Evolutionary conservation across 2,888 invertebrate species (phyloP).

Genomic region (Nomada flava): DNA sequence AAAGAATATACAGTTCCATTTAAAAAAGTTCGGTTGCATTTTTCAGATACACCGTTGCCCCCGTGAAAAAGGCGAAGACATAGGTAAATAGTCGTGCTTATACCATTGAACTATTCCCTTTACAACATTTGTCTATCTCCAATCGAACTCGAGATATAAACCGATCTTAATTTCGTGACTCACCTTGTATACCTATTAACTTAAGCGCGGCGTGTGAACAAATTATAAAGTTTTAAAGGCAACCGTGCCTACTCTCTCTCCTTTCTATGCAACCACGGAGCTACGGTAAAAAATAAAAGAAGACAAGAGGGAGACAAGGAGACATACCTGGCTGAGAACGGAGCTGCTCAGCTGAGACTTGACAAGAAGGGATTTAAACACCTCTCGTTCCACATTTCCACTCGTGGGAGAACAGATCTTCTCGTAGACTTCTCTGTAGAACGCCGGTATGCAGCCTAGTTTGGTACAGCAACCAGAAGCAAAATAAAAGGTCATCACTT

Average conservation of each 20-base stretch:
- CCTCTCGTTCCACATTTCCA: conserved; percentile 85
- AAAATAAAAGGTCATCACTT: conserved; percentile 50
- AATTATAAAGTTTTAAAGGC: conserved; percentile 35
- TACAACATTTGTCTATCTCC: too few relatives aligned
- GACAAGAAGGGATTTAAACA: conserved; percentile 85
- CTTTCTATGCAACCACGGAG: conserved; percentile 5
- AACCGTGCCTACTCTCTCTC: conserved; percentile 36
- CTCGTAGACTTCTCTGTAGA: conserved; percentile 86
- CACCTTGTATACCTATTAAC: conserved; percentile 11
- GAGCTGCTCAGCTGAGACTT: conserved; percentile 85
- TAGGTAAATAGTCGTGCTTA: too few relatives aligned
- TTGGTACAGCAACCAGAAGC: conserved; percentile 53
- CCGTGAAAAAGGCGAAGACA: too few relatives aligned
- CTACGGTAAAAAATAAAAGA: conserved; percentile 20
- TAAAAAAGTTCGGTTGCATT: too few relatives aligned
- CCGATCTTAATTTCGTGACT: neutral
- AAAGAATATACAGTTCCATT: too few relatives aligned
- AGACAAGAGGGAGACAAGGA: conserved; percentile 5
- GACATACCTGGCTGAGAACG: conserved; percentile 84
- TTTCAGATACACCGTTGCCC: too few relatives aligned
- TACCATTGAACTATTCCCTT: too few relatives aligned
- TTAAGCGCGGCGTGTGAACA: conserved; percentile 29
- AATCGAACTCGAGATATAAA: too few relatives aligned
- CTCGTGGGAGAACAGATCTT: conserved; percentile 85
- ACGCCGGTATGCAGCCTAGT: conserved; percentile 85